Evolutionary conservation across 2,113 vertebrate species (phyloP).

Genomic region (Elachura formosa): DNA sequence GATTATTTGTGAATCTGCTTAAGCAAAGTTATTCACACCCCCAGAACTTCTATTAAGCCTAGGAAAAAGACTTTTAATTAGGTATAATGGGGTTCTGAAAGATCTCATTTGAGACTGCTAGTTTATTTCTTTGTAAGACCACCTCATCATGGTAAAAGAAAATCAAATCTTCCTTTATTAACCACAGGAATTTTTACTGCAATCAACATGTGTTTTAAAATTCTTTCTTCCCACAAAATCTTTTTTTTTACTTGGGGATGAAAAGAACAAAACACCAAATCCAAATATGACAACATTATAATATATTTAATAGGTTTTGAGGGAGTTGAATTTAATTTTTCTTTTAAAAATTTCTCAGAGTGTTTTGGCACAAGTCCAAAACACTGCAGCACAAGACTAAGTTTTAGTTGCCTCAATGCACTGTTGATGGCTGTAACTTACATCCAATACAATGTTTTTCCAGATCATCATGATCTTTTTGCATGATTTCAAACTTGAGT

Average conservation of each 20-base stretch:
- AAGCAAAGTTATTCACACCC: conserved; percentile 20
- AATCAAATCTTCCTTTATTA: not conserved
- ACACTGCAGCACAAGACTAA: not conserved
- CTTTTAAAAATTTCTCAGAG: not conserved
- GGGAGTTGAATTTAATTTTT: not conserved
- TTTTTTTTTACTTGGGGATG: not conserved
- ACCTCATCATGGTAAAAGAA: not conserved
- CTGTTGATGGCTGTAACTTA: not conserved
- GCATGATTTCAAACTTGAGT: not conserved
- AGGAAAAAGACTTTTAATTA: conserved; percentile 6
- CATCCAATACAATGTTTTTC: fast-evolving
- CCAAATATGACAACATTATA: not conserved
- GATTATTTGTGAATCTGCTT: conserved; percentile 31
- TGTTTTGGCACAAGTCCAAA: not conserved
- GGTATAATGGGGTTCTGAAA: not conserved
- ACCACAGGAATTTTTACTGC: not conserved
- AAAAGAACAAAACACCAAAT: not conserved
- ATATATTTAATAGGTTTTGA: not conserved
- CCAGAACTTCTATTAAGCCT: conserved; percentile 10
- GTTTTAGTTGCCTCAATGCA: not conserved
- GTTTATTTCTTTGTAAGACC: not conserved
- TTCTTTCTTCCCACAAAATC: not conserved
- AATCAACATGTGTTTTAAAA: not conserved
- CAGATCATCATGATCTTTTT: not conserved
- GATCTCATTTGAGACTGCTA: not conserved